phyloP scores from a whole-genome alignment of 2,797 vertebrate genomes.

The Sebastes minor region DNA sequence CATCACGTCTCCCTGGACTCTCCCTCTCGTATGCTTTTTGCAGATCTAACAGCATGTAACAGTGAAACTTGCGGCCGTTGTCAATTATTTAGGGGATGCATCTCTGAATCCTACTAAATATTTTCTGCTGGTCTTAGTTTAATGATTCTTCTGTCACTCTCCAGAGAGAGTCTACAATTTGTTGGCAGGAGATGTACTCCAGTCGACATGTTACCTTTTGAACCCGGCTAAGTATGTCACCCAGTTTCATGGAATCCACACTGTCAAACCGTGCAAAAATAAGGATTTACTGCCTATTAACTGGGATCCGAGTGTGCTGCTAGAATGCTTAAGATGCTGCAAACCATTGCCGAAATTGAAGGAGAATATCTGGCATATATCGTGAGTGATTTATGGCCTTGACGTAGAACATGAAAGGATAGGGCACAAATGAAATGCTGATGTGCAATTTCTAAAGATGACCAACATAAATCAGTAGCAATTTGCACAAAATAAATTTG shows the following conservation, averaged over 20 bases:
- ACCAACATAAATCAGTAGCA: neutral
- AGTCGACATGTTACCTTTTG: conserved; percentile 66
- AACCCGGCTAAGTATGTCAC: conserved; percentile 66
- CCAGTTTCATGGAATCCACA: conserved; percentile 41
- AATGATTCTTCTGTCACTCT: conserved; percentile 13
- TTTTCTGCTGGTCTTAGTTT: conserved; percentile 24
- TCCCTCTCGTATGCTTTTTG: conserved; percentile 11
- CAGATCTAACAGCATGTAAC: conserved; percentile 55
- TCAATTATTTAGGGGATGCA: conserved; percentile 56
- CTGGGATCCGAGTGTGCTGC: conserved; percentile 33
- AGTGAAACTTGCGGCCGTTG: conserved; percentile 25
- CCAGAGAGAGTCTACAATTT: conserved; percentile 18
- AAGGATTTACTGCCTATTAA: conserved; percentile 64
- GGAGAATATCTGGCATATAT: conserved; percentile 16
- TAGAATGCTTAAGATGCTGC: conserved; percentile 37
- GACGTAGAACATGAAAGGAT: conserved; percentile 16
- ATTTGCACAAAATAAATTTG: neutral
- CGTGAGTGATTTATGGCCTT: conserved; percentile 26
- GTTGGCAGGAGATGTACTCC: conserved; percentile 29
- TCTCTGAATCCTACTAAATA: conserved; percentile 34
- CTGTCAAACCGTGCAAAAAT: conserved; percentile 47
- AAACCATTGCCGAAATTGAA: conserved; percentile 30
- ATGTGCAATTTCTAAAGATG: conserved; percentile 11
- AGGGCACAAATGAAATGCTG: conserved; percentile 9
- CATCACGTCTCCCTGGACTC: conserved; percentile 27